Base-by-base conservation (phyloP, 1,140 invertebrate species). In the Bombus superbus region DNA sequence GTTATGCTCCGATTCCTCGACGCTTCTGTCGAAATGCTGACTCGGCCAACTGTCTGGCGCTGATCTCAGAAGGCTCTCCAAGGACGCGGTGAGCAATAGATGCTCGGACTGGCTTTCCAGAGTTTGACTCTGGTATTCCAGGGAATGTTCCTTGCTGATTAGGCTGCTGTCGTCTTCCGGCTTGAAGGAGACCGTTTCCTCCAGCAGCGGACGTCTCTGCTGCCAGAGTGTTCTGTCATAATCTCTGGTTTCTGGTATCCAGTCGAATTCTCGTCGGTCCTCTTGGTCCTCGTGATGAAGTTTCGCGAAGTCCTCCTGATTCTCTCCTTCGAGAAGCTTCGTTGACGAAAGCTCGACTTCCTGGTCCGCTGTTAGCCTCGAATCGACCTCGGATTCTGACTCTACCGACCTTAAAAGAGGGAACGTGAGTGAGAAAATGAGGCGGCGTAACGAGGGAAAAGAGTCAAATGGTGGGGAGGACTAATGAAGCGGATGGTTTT, bases 81-180 rank as follows among this genome's bases (percentile, higher is more conserved):
- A 40, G 4, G 90, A 86, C 1, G 79, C 83, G 0, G 87, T 71
- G 13, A 81, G 47, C 25, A 85, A 57, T n/a, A 78, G 66, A 32
- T 59, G 81, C 15, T 91, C 90, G 47, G 77, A 76, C 15, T 44
- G 90, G 10, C 89, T 93, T 40, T 92, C 93, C n/a, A 94, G 74
- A 0, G 92, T 92, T 44, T 94, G 93, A 6, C 85, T 89, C 69
- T 94, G 94, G 42, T 94, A 94, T 40, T 92, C 89, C 1, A 93
- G 53, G 0, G 93, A 91, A 66, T 93, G 93, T 69, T 93, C 86
- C 72, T 92, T 93, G 32, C 91, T 87, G 59, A 92, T 92, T 57
- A 91, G 71, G 35, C n/a, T 89, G 53, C 11, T 89, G 59, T 92
- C 91, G 35, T 92, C 90, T 5, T 91, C 88, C n/a, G 32, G 22